Evolutionary conservation across 2,113 vertebrate species (phyloP).

Genomic region (Geococcyx californianus): DNA sequence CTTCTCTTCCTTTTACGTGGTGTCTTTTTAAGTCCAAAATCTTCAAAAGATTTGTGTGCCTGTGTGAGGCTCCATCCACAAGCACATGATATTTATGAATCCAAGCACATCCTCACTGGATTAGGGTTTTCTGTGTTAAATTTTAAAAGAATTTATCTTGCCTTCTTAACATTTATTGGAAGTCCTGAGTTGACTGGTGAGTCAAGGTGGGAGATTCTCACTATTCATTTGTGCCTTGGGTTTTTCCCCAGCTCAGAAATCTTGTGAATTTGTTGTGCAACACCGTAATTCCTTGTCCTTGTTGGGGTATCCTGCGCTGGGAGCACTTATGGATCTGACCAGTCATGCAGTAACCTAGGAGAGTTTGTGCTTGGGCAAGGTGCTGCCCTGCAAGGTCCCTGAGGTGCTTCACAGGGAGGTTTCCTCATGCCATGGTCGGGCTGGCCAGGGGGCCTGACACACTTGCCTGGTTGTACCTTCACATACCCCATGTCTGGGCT

Average conservation of each 20-base stretch:
- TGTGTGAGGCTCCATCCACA: background rate
- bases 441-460: background rate
- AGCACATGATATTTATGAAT: background rate
- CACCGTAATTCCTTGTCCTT: background rate
- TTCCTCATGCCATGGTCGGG: fast-evolving
- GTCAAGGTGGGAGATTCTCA: background rate
- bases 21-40: background rate
- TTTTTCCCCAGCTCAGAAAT: background rate
- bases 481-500: fast-evolving
- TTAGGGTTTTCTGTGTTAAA: background rate
- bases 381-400: background rate
- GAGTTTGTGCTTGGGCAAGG: background rate
- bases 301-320: background rate
- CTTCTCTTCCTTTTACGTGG: background rate
- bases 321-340: background rate
- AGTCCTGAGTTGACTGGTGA: background rate
- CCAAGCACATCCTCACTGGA: background rate
- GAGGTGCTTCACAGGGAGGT: fast-evolving
- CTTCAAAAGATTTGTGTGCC: background rate
- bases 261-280: background rate
- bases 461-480: background rate
- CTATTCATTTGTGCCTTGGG: fast-evolving
- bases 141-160: background rate
- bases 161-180: background rate
- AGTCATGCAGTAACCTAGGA: background rate